Conservation (phyloP, 2,113 vertebrate species). For the Marmota flaviventris region DNA sequence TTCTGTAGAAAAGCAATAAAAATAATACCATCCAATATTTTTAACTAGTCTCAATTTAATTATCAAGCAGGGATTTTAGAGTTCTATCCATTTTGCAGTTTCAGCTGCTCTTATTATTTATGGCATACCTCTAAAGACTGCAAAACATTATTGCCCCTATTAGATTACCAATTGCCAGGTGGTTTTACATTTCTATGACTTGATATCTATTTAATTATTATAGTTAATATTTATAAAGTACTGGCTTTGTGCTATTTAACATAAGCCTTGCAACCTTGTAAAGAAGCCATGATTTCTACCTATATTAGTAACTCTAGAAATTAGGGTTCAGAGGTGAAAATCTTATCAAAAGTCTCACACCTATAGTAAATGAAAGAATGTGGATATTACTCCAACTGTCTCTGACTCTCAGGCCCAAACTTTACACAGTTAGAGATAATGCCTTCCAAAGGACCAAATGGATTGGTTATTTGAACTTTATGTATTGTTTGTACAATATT, state of each 20-base stretch:
- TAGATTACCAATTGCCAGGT: neutral
- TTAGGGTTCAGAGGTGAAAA: slow-evolving; percentile 20
- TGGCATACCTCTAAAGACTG: slow-evolving; percentile 29
- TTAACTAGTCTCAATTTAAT: slow-evolving; percentile 84
- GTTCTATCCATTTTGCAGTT: slow-evolving; percentile 68
- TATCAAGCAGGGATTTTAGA: slow-evolving; percentile 72
- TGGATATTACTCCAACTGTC: neutral
- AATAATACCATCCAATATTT: slow-evolving; percentile 65
- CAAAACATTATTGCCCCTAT: slow-evolving; percentile 52
- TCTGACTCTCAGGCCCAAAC: neutral
- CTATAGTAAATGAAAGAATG: neutral
- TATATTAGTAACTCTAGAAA: neutral
- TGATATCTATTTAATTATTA: slow-evolving; percentile 27
- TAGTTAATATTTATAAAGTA: slow-evolving; percentile 17
- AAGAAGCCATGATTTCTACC: neutral
- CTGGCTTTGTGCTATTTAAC: neutral
- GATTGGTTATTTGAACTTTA: slow-evolving; percentile 24
- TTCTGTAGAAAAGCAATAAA: slow-evolving; percentile 77
- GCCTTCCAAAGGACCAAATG: neutral
- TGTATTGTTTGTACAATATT: neutral
- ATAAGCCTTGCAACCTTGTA: neutral
- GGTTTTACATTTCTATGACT: slow-evolving; percentile 40
- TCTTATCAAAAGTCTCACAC: neutral
- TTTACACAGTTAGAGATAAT: neutral
- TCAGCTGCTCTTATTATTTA: slow-evolving; percentile 70